Conservation (phyloP, 2,888 invertebrate genomes). For the Trissolcus japonicus region DNA sequence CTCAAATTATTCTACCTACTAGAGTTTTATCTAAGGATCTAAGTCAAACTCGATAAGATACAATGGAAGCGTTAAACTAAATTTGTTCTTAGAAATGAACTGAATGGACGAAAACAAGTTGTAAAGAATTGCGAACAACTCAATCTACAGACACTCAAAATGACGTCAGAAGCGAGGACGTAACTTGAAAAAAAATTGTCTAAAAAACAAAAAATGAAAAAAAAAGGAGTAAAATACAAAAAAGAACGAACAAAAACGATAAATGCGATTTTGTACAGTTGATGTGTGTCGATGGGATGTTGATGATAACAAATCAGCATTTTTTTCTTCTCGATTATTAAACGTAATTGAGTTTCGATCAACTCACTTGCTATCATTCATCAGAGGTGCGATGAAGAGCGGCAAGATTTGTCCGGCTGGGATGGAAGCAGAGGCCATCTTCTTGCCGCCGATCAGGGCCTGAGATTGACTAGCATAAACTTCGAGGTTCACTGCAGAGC, state of each 20-base stretch:
- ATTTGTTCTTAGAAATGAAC: not conserved
- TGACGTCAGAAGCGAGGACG: conserved; percentile 50
- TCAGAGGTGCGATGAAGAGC: conserved; percentile 86
- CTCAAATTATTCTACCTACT: conserved; percentile 9
- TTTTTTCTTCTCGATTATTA: too few species aligned
- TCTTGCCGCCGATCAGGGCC: conserved; percentile 87
- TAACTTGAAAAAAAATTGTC: conserved; percentile 6
- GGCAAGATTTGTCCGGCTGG: conserved; percentile 82
- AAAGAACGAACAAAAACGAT: not conserved
- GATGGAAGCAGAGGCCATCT: conserved; percentile 80
- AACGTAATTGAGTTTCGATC: not conserved
- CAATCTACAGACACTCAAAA: not conserved
- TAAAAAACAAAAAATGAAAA: not conserved
- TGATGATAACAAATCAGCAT: conserved; percentile 3
- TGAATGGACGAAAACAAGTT: too few species aligned
- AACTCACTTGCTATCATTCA: conserved; percentile 88
- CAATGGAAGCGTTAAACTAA: not conserved
- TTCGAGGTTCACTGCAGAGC: conserved; percentile 84
- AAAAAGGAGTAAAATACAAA: not conserved
- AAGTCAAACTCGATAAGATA: not conserved
- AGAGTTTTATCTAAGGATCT: conserved; percentile 11
- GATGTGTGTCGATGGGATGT: not conserved
- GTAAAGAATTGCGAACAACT: too few species aligned
- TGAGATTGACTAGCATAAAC: conserved; percentile 84
- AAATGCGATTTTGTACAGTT: not conserved